A percentile compares a stretch with the other conserved stretches of the same genome.
Conservation (phyloP, 2,797 vertebrate species). For the Eurystomus glaucurus region DNA sequence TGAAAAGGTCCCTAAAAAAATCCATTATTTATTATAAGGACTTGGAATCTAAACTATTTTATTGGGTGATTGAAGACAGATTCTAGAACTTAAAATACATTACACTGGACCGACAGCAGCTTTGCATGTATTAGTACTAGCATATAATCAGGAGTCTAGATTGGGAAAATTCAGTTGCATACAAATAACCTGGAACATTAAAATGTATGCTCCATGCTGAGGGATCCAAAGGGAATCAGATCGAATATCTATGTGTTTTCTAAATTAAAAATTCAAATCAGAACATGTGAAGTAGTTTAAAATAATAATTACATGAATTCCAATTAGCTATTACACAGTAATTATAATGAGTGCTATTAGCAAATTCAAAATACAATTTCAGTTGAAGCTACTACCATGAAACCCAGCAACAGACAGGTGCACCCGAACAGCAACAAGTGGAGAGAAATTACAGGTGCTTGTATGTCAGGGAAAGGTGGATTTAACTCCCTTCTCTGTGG, state of each 20-base stretch:
- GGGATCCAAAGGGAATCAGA: conserved; percentile 67
- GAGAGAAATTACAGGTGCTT: conserved; percentile 8
- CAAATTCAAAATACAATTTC: conserved; percentile 60
- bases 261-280: conserved; percentile 79
- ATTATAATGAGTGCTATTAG: conserved; percentile 80
- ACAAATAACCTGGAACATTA: conserved; percentile 30
- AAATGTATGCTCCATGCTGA: conserved; percentile 50
- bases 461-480: not conserved
- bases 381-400: conserved; percentile 33
- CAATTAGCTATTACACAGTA: conserved; percentile 69
- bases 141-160: not conserved
- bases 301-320: conserved; percentile 84
- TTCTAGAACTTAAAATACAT: not conserved
- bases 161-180: not conserved
- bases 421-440: not conserved
- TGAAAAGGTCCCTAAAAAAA: not conserved
- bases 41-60: not conserved
- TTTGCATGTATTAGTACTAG: not conserved
- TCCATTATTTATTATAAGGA: not conserved
- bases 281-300: conserved; percentile 77
- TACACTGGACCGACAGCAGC: not conserved
- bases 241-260: conserved; percentile 57
- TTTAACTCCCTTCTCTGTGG: not conserved
- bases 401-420: conserved; percentile 63
- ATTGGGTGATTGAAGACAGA: not conserved